Evolutionary conservation across 64 coral and sea anemone species (phyloP), one percentile per base, ranked within the genome.

Genomic region (Dendrophyllia cribrosa): DNA sequence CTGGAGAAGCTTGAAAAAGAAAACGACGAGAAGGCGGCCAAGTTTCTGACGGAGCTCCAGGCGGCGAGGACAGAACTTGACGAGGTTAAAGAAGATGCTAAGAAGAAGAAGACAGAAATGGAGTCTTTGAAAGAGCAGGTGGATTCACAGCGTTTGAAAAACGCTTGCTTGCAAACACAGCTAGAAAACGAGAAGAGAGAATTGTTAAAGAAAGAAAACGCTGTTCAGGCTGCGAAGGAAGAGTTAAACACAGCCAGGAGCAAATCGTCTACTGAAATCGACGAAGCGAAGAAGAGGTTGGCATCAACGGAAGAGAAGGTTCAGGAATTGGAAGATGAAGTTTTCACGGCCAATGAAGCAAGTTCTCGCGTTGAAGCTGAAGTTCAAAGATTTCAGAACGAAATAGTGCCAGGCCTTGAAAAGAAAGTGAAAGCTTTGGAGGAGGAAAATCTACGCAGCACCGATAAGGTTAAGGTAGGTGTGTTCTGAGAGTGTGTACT

Each of bases 111-210:
- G 14, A 87, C 90, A 46, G 89, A 93, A 20, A 76, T 68, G 11
- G 34, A 90, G 22, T 81, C 86, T 12, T 87, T 93, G 64, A 86
- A 79, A 72, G 87, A 82, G n/a, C 19, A 92, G 13, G 58, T 59
- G 5, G 50, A 76, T 65, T 64, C 63, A 14, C 34, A 89, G 58
- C 12, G 20, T 26, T 8, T 47, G 23, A 65, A 64, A 13, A 25
- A 46, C 16, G 74, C 71, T 6, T 47, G 59, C 24, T 46, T 60
- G 19, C 69, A 75, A 55, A 74, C 51, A 56, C 14, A 59, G 68
- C 51, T 88, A 22, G 72, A 73, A 12, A 74, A 59, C 14, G 23
- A 58, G 15, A 26, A 60, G 56, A 74, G 22, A 23, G 2, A 9
- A 14, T 14, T 75, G 52, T 16, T 75, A 4, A 58, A 82, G 59